These are phyloP conservation scores for cattle (Bos taurus) DNA, from an alignment of 2,113 vertebrate genomes.

Conservation along the genomic window ARS-UCD2.0 NC_082638.1:7798501-7799000, in stretches of 20 bases:
- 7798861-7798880: not conserved
- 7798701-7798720: not conserved
- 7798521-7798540: not conserved
- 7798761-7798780: not conserved
- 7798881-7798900: not conserved
- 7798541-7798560: too few relatives aligned
- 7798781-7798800: not conserved
- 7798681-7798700: not conserved
- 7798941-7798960: accelerated
- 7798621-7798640: not conserved
- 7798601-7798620: accelerated
- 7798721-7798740: accelerated
- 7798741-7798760: not conserved
- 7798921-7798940: too few relatives aligned
- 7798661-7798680: not conserved
- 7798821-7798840: not conserved
- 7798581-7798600: not conserved
- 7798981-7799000: not conserved
- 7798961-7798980: too few relatives aligned
- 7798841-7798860: not conserved
- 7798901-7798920: not conserved
- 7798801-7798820: too few relatives aligned
- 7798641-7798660: not conserved
- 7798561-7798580: too few relatives aligned
- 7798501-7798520: not conserved